Percentiles rank a stretch among this genome's conserved stretches.
Evolutionary conservation across 2,888 invertebrate species (phyloP).

Genomic region (Rotaria macrura): DNA sequence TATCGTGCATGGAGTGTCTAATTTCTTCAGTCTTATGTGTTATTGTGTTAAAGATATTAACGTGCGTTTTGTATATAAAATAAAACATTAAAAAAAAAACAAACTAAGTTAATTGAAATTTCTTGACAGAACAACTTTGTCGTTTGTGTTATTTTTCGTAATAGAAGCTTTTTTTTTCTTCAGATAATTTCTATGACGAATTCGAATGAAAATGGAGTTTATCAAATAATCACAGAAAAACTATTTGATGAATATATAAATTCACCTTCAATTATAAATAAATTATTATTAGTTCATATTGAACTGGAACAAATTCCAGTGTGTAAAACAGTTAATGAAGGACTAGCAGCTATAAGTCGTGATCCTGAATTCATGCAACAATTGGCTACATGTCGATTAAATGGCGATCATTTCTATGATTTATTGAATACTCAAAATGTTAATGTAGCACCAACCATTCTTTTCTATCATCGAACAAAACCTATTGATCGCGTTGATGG

Average conservation of each 20-base stretch:
- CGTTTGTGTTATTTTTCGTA: too few relatives aligned
- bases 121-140: too few relatives aligned
- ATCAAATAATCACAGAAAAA: background rate
- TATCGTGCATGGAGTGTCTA: background rate
- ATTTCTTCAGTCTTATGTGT: background rate
- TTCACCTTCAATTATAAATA: background rate
- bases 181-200: background rate
- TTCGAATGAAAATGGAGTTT: background rate
- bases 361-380: slow-evolving; percentile 9
- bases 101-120: too few relatives aligned
- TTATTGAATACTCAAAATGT: background rate
- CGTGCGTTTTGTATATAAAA: background rate
- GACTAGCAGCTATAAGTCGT: background rate
- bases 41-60: background rate
- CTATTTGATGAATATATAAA: background rate
- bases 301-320: background rate
- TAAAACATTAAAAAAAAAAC: background rate
- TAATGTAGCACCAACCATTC: background rate
- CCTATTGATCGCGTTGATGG: background rate
- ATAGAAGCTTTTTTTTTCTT: background rate
- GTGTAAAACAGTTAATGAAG: background rate
- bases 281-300: background rate
- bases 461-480: background rate
- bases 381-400: background rate
- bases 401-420: slow-evolving; percentile 1